Evolutionary conservation across 2,113 vertebrate species (phyloP).

Genomic region (Bos javanicus): DNA sequence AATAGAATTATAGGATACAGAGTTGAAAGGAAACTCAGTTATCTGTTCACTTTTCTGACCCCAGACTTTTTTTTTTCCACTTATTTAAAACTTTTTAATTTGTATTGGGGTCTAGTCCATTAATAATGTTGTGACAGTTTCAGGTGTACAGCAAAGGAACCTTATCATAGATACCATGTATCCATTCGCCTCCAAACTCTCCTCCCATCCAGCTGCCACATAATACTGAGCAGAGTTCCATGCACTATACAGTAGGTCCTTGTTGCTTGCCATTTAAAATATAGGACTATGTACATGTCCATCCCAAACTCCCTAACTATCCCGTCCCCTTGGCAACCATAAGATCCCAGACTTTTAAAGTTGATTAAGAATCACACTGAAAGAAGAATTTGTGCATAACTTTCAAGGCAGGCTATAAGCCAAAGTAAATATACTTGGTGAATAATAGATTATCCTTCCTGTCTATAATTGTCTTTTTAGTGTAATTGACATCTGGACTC

Average conservation of each 20-base stretch:
- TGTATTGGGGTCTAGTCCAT: not conserved
- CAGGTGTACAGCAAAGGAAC: not conserved
- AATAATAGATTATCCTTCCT: not conserved
- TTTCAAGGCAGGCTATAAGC: not conserved
- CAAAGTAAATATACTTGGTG: not conserved
- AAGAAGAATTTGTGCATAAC: not conserved
- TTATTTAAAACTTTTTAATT: not conserved
- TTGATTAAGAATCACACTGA: not conserved
- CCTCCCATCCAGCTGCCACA: not conserved
- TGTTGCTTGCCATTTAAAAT: not conserved
- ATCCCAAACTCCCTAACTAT: not conserved
- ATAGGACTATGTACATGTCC: not conserved
- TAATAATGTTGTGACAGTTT: not conserved
- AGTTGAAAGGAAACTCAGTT: not conserved
- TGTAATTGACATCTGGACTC: not conserved
- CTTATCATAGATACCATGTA: not conserved
- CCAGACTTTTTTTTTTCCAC: not conserved
- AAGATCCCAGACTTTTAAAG: not conserved
- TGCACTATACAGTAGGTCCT: not conserved
- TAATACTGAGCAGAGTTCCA: not conserved
- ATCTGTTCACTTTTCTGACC: not conserved
- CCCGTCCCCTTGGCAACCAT: fast-evolving
- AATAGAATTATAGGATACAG: not conserved
- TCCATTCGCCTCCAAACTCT: not conserved
- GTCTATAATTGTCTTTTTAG: not conserved